These are phyloP conservation scores for Galemys pyrenaicus DNA, from an alignment of 2,113 vertebrate species.

Conservation along the genomic window DNA sequence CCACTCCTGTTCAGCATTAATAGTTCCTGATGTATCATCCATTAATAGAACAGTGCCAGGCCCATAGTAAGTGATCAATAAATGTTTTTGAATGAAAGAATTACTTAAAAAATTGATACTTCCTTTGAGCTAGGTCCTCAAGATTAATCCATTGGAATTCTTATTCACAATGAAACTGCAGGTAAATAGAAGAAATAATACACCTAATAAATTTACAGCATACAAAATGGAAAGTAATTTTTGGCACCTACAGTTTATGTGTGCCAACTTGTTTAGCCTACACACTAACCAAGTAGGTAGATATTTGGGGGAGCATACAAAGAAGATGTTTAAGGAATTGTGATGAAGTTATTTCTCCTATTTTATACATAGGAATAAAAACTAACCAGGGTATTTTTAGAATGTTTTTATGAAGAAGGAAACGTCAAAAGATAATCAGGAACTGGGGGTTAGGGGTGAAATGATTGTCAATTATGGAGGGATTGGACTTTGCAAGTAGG, in stretches of 20 bases:
- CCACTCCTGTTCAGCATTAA: not conserved
- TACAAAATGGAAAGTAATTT: slow-evolving; percentile 33
- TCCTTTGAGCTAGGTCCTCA: not conserved
- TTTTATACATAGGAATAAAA: not conserved
- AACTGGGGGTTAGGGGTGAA: not conserved
- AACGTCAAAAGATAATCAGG: not conserved
- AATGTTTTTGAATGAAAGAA: not conserved
- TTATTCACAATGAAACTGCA: not conserved
- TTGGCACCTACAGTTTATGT: not conserved
- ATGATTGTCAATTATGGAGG: not conserved
- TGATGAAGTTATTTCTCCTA: not conserved
- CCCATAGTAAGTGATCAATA: not conserved
- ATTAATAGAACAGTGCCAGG: not conserved
- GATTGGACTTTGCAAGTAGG: not conserved
- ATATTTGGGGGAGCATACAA: not conserved
- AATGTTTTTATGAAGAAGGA: not conserved
- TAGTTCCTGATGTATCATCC: not conserved
- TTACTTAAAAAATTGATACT: not conserved
- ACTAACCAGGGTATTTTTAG: not conserved
- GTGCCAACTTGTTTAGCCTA: not conserved
- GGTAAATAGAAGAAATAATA: not conserved
- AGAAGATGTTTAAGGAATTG: no score
- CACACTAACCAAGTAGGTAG: not conserved
- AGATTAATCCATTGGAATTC: not conserved
- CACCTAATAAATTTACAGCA: not conserved